phyloP scores from a whole-genome alignment of 2,113 vertebrate species.

The Pituophis catenifer region DNA sequence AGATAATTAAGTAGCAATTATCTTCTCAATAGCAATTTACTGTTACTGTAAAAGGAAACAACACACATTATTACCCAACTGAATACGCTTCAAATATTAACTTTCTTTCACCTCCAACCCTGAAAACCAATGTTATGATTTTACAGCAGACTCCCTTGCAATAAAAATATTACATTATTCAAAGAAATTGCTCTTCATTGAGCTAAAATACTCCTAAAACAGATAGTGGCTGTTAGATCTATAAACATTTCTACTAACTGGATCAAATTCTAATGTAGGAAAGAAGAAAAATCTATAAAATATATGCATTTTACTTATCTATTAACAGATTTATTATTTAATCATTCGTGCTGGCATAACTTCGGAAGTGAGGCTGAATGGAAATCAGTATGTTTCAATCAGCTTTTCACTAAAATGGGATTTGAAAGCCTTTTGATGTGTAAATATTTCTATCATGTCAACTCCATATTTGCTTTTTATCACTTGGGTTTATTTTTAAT shows the following conservation, averaged over 20 bases:
- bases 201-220: neutral
- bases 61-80: neutral
- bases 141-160: neutral
- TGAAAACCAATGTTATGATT: neutral
- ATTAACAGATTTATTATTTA: neutral
- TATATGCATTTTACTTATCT: neutral
- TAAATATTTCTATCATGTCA: neutral
- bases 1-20: neutral
- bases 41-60: slow-evolving; percentile 13
- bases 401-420: neutral
- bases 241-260: slow-evolving; percentile 6
- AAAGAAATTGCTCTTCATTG: neutral
- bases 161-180: neutral
- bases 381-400: neutral
- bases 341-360: neutral
- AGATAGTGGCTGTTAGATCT: slow-evolving; percentile 28
- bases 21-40: neutral
- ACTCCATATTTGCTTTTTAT: neutral
- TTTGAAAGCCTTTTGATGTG: neutral
- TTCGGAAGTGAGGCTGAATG: neutral
- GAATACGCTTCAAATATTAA: neutral
- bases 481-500: neutral
- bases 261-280: neutral
- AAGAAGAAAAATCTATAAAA: neutral
- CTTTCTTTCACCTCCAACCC: neutral